Evolutionary conservation across 2,888 invertebrate species (phyloP), one percentile per base, ranked within the genome.

Genomic region (Aporophyla nigra): DNA sequence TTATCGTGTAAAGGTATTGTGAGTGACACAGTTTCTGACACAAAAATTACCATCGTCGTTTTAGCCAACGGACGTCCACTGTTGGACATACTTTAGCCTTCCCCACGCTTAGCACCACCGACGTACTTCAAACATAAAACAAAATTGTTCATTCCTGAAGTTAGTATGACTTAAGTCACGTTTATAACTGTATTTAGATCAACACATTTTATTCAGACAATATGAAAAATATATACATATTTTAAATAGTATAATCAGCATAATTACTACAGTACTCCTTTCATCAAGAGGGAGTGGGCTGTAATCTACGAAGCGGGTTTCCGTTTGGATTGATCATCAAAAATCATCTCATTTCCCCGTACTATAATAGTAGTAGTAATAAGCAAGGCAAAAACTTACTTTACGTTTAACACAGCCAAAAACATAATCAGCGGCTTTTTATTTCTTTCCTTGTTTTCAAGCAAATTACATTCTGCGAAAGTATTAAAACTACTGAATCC

Each of bases 401-500:
- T 4, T 5, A 9, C 40, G 2, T 63, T 5, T 19, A 2, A 43
- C 10, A 43, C 19, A 24, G 19, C 12, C 12, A 46, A 46, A 0
- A 65, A 0, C 56, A 24, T 75, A 72, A 73, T 56, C 19, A 3
- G 3, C 9, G 12, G 0, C 0, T 2, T 16, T 33, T 12, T 74
- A n/a, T 19, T 27, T n/a, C 0, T 43, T 46, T n/a, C 10, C 14
- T 33, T 40, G 0, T 24, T 58, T 58, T 54, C 12, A 16, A 0
- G 5, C 0, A 2, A 24, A 0, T 10, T 0, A 27, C 14, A 5
- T 69, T 24, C 7, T 19, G 16, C 43, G n/a, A 59, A 70, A 78
- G 63, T 71, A 74, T 77, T 84, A 70, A 76, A 61, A 77, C 65
- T 54, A 10, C 56, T 68, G 16, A 1, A 71, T 75, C 76, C 76